These are phyloP conservation scores for Nemotelus nigrinus DNA, from an alignment of 2,888 invertebrate species.

Conservation along the genomic window DNA sequence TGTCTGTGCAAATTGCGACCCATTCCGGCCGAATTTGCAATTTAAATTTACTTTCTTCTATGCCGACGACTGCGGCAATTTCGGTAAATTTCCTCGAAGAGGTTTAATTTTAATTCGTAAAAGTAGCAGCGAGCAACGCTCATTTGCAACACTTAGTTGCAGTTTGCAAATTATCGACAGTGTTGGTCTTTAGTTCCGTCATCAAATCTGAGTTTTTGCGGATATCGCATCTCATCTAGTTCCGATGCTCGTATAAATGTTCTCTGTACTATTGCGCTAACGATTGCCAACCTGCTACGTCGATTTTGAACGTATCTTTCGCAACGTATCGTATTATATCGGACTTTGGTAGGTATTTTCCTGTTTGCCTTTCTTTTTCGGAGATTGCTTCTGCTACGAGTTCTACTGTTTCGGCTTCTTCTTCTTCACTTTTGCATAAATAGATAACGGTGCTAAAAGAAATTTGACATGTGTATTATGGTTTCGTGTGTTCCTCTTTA, in stretches of 20 bases:
- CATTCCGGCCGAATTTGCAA: conserved; percentile 33
- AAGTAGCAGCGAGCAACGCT: conserved; percentile 14
- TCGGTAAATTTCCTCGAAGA: neutral
- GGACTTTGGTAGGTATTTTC: conserved; percentile 4
- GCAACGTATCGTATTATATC: too few relatives aligned
- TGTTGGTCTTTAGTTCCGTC: too few relatives aligned
- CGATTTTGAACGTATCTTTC: too few relatives aligned
- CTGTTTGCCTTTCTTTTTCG: neutral
- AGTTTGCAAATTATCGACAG: too few relatives aligned
- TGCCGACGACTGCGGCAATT: neutral
- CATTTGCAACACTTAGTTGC: too few relatives aligned
- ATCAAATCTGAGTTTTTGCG: too few relatives aligned
- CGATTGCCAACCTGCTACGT: too few relatives aligned
- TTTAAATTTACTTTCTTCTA: conserved; percentile 42
- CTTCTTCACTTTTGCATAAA: conserved; percentile 35
- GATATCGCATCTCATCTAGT: too few relatives aligned
- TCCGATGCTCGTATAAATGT: too few relatives aligned
- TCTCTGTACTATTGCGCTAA: too few relatives aligned
- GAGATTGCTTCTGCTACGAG: too few relatives aligned
- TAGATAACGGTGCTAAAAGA: conserved; percentile 44
- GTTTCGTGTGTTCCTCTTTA: conserved; percentile 17
- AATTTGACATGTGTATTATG: conserved; percentile 42
- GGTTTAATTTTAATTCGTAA: neutral
- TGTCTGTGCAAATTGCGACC: neutral
- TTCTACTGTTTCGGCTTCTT: neutral